These are phyloP conservation scores for Cremastinae sp. DNA, from an alignment of 2,888 invertebrate species.

Conservation along the genomic window DNA sequence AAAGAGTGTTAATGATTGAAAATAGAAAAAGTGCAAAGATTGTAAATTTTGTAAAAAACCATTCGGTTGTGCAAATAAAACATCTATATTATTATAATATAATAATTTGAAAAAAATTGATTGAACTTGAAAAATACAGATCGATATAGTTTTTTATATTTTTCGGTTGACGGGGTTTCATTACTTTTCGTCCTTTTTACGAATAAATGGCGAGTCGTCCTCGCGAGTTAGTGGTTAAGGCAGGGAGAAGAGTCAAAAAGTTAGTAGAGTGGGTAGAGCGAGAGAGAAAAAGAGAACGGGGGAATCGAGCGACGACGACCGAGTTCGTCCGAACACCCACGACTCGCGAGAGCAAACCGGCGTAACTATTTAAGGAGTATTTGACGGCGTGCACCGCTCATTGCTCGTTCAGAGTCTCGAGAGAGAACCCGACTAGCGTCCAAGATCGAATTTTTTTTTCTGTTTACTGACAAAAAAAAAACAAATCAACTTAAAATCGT, in stretches of 20 bases:
- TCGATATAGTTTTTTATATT: too few species aligned
- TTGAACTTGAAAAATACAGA: too few species aligned
- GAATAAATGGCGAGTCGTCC: conserved; percentile 6
- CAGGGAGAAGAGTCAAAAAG: neutral
- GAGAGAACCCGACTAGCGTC: conserved; percentile 30
- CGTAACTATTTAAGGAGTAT: conserved; percentile 77
- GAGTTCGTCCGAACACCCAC: conserved; percentile 67
- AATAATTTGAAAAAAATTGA: too few species aligned
- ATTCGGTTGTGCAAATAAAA: too few species aligned
- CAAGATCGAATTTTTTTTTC: conserved; percentile 17
- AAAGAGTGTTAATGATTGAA: too few species aligned
- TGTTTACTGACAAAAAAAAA: conserved; percentile 3
- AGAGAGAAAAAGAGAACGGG: conserved; percentile 2
- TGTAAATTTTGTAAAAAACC: too few species aligned
- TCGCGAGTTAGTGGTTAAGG: too few species aligned
- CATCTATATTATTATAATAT: too few species aligned
- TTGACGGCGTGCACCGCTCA: conserved; percentile 74
- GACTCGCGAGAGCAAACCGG: conserved; percentile 61
- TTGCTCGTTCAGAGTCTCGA: conserved; percentile 68
- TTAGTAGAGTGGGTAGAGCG: neutral
- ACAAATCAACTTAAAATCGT: conserved; percentile 9
- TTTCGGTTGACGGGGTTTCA: too few species aligned
- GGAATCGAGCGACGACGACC: conserved; percentile 47
- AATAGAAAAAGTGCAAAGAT: too few species aligned
- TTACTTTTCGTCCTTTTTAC: too few species aligned